Percentiles rank a stretch among this genome's conserved stretches.
Conservation (phyloP, 2,888 invertebrate genomes). For the Ophonus ardosiacus region DNA sequence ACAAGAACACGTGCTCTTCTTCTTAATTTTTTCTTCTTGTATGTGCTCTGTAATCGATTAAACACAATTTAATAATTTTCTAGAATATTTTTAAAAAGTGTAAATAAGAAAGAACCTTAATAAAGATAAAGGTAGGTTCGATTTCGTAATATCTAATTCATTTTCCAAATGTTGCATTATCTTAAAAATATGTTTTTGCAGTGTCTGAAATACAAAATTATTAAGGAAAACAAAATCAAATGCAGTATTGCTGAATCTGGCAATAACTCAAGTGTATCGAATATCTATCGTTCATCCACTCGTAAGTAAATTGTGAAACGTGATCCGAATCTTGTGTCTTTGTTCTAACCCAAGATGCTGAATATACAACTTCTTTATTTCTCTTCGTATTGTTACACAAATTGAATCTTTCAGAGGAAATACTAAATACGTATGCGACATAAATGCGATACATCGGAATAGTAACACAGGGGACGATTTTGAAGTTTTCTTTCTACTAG, state of each 20-base stretch:
- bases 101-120: too few species aligned
- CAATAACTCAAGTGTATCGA: constrained; percentile 12
- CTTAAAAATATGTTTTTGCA: too few species aligned
- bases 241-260: constrained; percentile 10
- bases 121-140: too few species aligned
- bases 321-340: constrained; percentile 15
- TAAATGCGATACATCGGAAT: neutral
- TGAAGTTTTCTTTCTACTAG: too few species aligned
- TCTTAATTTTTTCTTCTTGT: too few species aligned
- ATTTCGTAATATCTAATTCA: too few species aligned
- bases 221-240: neutral
- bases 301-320: constrained; percentile 44
- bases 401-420: neutral
- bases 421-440: neutral
- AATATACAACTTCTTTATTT: constrained; percentile 11
- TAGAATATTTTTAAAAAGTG: too few species aligned
- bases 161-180: too few species aligned
- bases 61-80: too few species aligned
- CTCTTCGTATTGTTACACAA: constrained; percentile 22
- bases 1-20: too few species aligned
- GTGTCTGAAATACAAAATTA: too few species aligned
- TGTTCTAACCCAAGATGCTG: constrained; percentile 13
- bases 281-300: constrained; percentile 21
- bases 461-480: neutral
- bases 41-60: too few species aligned